Percentiles rank a stretch among this genome's conserved stretches.
These are phyloP conservation scores for Camponotus vicinus DNA, from an alignment of 1,140 invertebrate genomes.

Conservation along the genomic window DNA sequence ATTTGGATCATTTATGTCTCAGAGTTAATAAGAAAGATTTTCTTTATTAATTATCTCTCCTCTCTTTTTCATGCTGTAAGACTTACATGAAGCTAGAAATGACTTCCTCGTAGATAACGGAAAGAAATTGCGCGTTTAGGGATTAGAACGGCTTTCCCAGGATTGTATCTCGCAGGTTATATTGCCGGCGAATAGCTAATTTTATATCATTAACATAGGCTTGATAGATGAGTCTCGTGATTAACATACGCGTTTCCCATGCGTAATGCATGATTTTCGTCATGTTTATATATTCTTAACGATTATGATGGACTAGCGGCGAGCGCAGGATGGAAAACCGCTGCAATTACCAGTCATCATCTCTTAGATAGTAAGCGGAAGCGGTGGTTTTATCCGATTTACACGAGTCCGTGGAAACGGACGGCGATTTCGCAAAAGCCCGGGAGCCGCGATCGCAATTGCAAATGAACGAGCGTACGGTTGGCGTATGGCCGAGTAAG, in stretches of 20 bases:
- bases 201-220: slow-evolving; percentile 44
- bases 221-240: slow-evolving; percentile 33
- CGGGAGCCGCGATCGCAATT: slow-evolving; percentile 39
- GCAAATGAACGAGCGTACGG: neutral
- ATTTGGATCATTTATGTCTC: neutral
- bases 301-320: slow-evolving; percentile 12
- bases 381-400: slow-evolving; percentile 49
- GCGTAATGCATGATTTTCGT: slow-evolving; percentile 44
- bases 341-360: slow-evolving; percentile 54
- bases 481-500: slow-evolving; percentile 53
- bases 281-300: slow-evolving; percentile 19
- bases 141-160: slow-evolving; percentile 47
- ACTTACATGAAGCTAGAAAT: neutral
- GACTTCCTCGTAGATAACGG: slow-evolving; percentile 32
- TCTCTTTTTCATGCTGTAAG: neutral
- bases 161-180: slow-evolving; percentile 18
- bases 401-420: slow-evolving; percentile 30
- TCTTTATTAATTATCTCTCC: slow-evolving; percentile 7
- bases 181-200: slow-evolving; percentile 21
- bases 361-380: slow-evolving; percentile 14
- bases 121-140: slow-evolving; percentile 51
- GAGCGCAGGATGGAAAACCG: slow-evolving; percentile 49
- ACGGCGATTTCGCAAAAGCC: slow-evolving; percentile 52
- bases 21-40: neutral
- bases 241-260: slow-evolving; percentile 32